Evolutionary conservation across 64 coral and sea anemone species (phyloP).

Genomic region (Acropora tenuis): DNA sequence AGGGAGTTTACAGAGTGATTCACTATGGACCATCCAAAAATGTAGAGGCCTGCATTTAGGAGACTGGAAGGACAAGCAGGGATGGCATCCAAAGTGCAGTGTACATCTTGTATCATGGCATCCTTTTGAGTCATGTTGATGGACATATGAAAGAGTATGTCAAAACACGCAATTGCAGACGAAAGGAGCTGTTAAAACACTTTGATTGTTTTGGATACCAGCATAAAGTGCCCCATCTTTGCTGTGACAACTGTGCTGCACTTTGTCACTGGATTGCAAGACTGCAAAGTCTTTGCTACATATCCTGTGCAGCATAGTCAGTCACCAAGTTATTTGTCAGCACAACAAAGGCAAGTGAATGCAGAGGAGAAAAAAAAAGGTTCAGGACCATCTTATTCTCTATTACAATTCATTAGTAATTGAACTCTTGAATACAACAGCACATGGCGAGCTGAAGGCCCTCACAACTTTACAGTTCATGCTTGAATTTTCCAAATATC

Average conservation of each 20-base stretch:
- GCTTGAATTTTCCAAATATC: conserved; percentile 48
- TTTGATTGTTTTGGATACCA: conserved; percentile 58
- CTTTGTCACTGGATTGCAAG: conserved; percentile 33
- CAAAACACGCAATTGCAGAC: conserved; percentile 32
- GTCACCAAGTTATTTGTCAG: neutral
- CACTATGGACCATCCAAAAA: conserved; percentile 79
- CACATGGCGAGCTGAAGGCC: conserved; percentile 39
- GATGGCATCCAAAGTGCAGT: conserved; percentile 50
- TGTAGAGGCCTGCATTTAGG: conserved; percentile 48
- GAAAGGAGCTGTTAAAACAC: conserved; percentile 47
- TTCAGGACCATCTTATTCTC: conserved; percentile 10
- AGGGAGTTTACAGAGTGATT: conserved; percentile 52
- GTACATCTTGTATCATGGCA: conserved; percentile 58
- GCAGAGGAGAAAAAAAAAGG: conserved; percentile 36
- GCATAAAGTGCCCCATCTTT: conserved; percentile 22
- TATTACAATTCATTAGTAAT: conserved; percentile 67
- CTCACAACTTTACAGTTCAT: conserved; percentile 47
- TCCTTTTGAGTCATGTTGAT: conserved; percentile 42
- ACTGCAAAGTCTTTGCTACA: conserved; percentile 9
- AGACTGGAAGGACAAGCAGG: conserved; percentile 70
- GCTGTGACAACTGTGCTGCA: conserved; percentile 75
- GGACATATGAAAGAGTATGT: conserved; percentile 69
- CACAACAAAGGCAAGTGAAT: conserved; percentile 30
- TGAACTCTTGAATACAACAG: conserved; percentile 24
- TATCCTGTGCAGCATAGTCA: neutral